These are phyloP conservation scores for Musca domestica DNA, from an alignment of 1,140 invertebrate species.

Conservation along the genomic window DNA sequence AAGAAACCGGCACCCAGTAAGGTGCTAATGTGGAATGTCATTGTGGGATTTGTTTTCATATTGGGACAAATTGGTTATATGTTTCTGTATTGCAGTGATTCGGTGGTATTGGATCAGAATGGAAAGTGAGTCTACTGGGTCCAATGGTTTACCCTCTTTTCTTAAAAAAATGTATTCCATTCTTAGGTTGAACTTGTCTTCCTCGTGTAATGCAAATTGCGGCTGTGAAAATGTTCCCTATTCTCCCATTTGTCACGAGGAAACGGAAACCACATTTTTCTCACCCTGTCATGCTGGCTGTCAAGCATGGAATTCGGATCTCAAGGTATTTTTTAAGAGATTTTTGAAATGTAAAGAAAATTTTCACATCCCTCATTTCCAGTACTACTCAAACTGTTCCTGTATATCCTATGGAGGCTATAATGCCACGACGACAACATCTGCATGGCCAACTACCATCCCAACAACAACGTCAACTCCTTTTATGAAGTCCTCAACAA, in stretches of 20 bases:
- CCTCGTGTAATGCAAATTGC: constrained; percentile 58
- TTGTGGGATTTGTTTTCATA: constrained; percentile 60
- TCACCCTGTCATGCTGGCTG: constrained; percentile 67
- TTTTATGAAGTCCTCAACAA: no score
- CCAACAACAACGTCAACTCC: not conserved
- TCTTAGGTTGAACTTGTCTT: constrained; percentile 57
- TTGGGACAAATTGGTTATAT: constrained; percentile 57
- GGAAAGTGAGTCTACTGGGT: constrained; percentile 43
- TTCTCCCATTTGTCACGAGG: constrained; percentile 60
- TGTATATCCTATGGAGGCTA: constrained; percentile 19
- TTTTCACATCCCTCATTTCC: not conserved
- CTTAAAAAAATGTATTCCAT: not conserved
- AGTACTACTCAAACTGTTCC: constrained; percentile 29
- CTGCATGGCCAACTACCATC: not conserved
- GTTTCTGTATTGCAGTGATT: constrained; percentile 60
- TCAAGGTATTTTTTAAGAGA: constrained; percentile 28
- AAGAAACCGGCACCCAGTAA: constrained; percentile 62
- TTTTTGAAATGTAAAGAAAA: not conserved
- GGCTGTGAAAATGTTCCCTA: constrained; percentile 59
- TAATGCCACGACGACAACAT: constrained; percentile 4
- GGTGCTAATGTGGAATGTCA: constrained; percentile 65
- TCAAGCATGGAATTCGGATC: constrained; percentile 35
- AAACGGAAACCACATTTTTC: constrained; percentile 59
- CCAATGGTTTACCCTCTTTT: no score
- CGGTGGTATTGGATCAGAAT: constrained; percentile 29